phyloP scores from a whole-genome alignment of 2,113 vertebrate species.

The Micromys minutus region DNA sequence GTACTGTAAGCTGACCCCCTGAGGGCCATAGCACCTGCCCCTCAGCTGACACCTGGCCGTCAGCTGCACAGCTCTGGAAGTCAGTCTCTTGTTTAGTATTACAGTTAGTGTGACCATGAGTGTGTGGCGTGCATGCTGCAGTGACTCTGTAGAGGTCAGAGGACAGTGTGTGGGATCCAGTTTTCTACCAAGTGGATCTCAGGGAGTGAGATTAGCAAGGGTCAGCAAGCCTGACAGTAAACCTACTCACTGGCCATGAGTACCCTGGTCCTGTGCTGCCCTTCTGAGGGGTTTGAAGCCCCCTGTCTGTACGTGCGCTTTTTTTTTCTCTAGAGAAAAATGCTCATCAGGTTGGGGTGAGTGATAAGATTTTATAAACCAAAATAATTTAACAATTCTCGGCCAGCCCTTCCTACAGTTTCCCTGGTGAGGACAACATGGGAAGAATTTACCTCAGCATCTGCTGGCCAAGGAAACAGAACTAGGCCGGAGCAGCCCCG shows the following conservation, averaged over 20 bases:
- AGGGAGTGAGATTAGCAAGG: not conserved
- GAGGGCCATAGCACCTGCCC: not conserved
- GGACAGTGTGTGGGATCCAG: not conserved
- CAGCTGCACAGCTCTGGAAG: not conserved
- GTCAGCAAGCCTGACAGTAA: not conserved
- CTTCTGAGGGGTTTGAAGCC: not conserved
- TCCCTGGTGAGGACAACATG: not conserved
- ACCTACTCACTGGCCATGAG: not conserved
- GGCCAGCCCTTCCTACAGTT: not conserved
- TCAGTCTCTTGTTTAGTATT: not conserved
- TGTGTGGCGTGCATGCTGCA: too few species aligned
- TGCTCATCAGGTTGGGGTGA: not conserved
- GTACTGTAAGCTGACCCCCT: not conserved
- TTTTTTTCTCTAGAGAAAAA: not conserved
- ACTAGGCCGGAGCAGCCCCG: not conserved
- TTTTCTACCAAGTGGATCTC: not conserved
- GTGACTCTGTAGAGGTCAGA: not conserved
- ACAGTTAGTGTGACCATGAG: not conserved
- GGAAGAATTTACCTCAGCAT: not conserved
- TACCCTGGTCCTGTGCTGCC: too few species aligned
- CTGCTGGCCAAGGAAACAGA: not conserved
- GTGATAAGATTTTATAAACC: not conserved
- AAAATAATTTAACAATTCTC: not conserved
- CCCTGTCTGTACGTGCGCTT: not conserved
- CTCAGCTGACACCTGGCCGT: not conserved